Conservation (phyloP, 2,113 vertebrate genomes). For the Callionymus lyra region DNA sequence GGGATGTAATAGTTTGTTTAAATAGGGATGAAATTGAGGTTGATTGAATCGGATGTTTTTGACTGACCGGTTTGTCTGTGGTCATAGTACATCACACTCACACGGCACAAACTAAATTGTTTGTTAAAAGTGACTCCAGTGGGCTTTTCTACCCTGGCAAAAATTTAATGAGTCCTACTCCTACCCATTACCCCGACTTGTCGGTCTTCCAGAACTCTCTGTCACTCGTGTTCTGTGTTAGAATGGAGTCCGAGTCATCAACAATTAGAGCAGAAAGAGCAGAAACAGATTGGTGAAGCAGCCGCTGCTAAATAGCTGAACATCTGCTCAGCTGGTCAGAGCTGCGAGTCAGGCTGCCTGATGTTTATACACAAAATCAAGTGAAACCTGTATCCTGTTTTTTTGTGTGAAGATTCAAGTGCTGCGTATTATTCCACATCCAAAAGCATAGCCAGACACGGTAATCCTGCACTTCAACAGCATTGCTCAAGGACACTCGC, state of each 20-base stretch:
- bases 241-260: slow-evolving; percentile 14
- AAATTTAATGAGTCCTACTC: slow-evolving; percentile 30
- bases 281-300: slow-evolving; percentile 35
- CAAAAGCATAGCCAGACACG: no score
- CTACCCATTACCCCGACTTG: slow-evolving; percentile 20
- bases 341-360: not conserved
- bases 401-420: no score
- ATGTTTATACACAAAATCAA: slow-evolving; percentile 1
- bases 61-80: slow-evolving; percentile 17
- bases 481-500: no score
- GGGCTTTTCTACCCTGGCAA: slow-evolving; percentile 11
- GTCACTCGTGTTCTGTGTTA: not conserved
- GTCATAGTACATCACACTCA: slow-evolving; percentile 38
- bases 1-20: no score
- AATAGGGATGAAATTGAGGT: no score
- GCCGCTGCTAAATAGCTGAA: slow-evolving; percentile 28
- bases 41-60: no score
- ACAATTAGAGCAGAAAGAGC: slow-evolving; percentile 29
- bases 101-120: slow-evolving; percentile 29
- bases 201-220: slow-evolving; percentile 18
- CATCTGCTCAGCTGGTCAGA: slow-evolving; percentile 28
- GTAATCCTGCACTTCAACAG: no score
- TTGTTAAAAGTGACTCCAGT: no score
- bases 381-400: no score
- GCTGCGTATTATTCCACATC: no score